Percentiles rank a stretch among this genome's conserved stretches.
Evolutionary conservation across 2,888 invertebrate genomes (phyloP).

Genomic region (Drosophila formosana): DNA sequence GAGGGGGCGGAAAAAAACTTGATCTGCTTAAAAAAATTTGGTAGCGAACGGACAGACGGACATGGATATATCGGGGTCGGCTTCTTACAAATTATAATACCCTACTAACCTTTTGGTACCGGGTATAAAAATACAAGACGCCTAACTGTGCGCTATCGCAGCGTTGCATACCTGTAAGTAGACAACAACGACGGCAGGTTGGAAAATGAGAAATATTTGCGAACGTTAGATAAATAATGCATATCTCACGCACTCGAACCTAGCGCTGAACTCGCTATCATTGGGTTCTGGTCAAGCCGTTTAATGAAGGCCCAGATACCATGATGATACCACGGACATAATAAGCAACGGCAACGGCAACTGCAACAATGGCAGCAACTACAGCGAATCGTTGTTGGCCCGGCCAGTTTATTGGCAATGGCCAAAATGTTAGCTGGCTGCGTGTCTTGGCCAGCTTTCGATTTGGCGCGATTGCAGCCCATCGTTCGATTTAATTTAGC

Average conservation of each 20-base stretch:
- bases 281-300: slow-evolving; percentile 27
- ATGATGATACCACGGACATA: slow-evolving; percentile 51
- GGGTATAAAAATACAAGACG: slow-evolving; percentile 22
- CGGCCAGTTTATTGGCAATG: slow-evolving; percentile 70
- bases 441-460: slow-evolving; percentile 58
- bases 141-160: slow-evolving; percentile 22
- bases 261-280: slow-evolving; percentile 44
- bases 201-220: slow-evolving; percentile 44
- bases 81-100: too few species aligned
- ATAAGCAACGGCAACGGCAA: slow-evolving; percentile 51
- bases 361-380: slow-evolving; percentile 52
- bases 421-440: slow-evolving; percentile 26
- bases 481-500: slow-evolving; percentile 69
- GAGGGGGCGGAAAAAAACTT: too few species aligned
- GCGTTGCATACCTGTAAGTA: slow-evolving; percentile 67
- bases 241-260: slow-evolving; percentile 83
- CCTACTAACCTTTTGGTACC: too few species aligned
- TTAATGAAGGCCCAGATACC: slow-evolving; percentile 77
- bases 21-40: too few species aligned
- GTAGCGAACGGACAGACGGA: too few species aligned
- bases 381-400: slow-evolving; percentile 29
- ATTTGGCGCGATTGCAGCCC: slow-evolving; percentile 68
- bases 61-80: too few species aligned
- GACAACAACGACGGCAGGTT: slow-evolving; percentile 7
- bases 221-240: slow-evolving; percentile 83